Base-by-base conservation (phyloP, 2,113 vertebrate species). In the Gallinago jamesoni region DNA sequence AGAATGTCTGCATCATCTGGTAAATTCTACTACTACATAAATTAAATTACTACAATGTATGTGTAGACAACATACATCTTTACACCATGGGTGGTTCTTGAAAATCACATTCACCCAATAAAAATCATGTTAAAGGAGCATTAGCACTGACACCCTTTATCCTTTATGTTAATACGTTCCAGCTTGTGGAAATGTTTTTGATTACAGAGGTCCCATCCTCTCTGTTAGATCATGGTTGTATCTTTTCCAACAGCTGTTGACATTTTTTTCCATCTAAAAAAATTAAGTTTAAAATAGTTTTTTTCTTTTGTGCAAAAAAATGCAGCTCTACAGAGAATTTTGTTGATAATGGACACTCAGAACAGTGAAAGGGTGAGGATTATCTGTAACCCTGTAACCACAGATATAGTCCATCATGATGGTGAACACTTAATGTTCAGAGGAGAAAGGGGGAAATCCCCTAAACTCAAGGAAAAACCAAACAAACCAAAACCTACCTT, bases 151-250 rank as follows among this genome's bases (percentile, higher is more conserved):
- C 96, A 89, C 81, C 70, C 84, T 93, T 96, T 94, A 96, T 94
- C 86, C 94, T 19, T 68, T 79, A 82, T 82, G 74, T 92, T 96
- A 96, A 94, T 92, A 87, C 1, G 3, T 83, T 95, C 91, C 96
- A 96, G 95, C 91, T 94, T 96, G 95, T 91, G 91, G 95, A 94
- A 94, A 94, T 91, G 95, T 66, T 96, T 96, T 85, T 89, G 77
- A 94, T 95, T 97, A 93, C 89, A 92, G 67, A 87, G 91, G 91
- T 94, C 89, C 41, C 79, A 92, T 95, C 80, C 94, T 79, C 80
- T 78, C 69, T 94, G 84, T 95, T 96, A 95, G 89, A 95, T 94
- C 92, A 94, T 67, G 81, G 60, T 59, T 96, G 75, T 80, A 94
- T 91, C 84, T 69, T 85, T 62, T 95, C 91, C 89, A 96, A 94